Base-by-base conservation (phyloP, 2,888 invertebrate species). In the Bugula neritina region DNA sequence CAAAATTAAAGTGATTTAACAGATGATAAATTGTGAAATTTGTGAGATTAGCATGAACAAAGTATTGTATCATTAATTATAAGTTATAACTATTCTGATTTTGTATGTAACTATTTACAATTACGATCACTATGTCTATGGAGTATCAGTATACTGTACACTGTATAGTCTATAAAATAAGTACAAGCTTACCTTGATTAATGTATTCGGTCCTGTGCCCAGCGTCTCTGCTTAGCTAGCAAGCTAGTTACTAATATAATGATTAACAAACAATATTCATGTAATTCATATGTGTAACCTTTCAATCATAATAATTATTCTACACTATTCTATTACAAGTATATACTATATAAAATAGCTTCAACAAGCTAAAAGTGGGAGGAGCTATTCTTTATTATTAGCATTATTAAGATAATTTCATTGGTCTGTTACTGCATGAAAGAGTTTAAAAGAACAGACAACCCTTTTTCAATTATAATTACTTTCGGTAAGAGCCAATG, bases 211-310 rank as follows among this genome's bases (percentile, higher is more conserved):
- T 63, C 31, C 29, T 25, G 2, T 31, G 29, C 31, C 63, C 34
- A 17, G 10, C 29, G 29, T 31, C 31, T 34, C 63, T 29, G 31
- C 63, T 27, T 25, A 29, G n/a, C 57, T 5, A 21, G 13, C 57
- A 57, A 57, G n/a, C 63, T 63, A 63, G 63, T 17, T 34, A 27
- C 29, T 25, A 13, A 25, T 31, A 34, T 27, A 31, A 63, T 63
- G 63, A 63, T 63, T 63, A 63, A 27, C 27, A 63, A 63, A 63
- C 63, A 63, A 63, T 63, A 63, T 27, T 63, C 63, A 63, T 63
- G 63, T 63, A 63, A 63, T 63, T 63, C 63, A 63, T 43, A 17
- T 43, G 43, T 43, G 43, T 43, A 43, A 43, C 43, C 43, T 43
- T 43, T 43, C 43, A 10, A 43, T 43, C 43, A 43, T 43, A 10